Evolutionary conservation across 2,113 vertebrate species (phyloP).

Genomic region (Setophaga petechia): DNA sequence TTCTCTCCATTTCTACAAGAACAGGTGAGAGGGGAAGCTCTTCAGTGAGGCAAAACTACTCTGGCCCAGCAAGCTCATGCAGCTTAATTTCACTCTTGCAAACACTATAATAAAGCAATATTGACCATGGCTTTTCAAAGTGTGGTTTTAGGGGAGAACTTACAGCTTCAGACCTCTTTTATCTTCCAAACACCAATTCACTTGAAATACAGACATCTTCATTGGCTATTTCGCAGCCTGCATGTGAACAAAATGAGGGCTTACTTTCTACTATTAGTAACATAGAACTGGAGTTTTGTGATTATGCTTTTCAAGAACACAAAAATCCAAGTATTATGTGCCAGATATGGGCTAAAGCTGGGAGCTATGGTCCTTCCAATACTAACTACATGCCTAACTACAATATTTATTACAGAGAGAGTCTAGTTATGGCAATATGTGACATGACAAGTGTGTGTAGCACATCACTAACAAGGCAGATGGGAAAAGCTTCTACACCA

Average conservation of each 20-base stretch:
- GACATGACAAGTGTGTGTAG: background rate
- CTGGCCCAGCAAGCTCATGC: background rate
- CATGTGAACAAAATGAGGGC: background rate
- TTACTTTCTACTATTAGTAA: background rate
- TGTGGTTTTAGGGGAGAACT: background rate
- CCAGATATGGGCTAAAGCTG: background rate
- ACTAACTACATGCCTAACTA: background rate
- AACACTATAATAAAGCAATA: background rate
- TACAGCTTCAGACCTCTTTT: background rate
- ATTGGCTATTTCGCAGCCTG: accelerated
- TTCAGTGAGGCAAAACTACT: background rate
- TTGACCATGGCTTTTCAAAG: background rate
- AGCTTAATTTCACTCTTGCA: background rate
- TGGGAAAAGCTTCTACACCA: background rate
- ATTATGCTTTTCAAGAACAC: background rate
- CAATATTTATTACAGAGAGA: background rate
- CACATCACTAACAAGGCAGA: background rate
- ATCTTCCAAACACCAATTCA: background rate
- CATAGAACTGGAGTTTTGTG: background rate
- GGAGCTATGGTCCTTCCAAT: background rate
- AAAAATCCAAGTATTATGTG: background rate
- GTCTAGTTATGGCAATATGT: background rate
- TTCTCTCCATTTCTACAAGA: background rate
- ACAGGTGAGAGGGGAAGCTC: background rate
- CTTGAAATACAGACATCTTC: background rate